Evolutionary conservation across 2,888 invertebrate species (phyloP).

Genomic region (Tiliacea aurago): DNA sequence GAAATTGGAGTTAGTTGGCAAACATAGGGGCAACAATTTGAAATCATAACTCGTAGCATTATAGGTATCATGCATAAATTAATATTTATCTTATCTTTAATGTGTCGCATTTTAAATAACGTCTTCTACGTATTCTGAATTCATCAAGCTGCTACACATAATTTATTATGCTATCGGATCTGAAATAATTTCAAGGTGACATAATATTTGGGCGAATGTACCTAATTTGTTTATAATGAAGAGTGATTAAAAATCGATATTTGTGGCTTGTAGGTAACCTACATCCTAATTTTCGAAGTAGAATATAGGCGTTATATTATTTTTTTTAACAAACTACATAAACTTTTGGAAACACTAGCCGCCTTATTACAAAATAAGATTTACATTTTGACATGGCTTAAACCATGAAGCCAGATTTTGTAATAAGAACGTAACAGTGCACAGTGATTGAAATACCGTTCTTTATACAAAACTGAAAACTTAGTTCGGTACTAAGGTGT

Average conservation of each 20-base stretch:
- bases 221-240: conserved; percentile 50
- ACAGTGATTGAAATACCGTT: no score
- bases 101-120: conserved; percentile 54
- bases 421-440: no score
- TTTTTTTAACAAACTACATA: background rate
- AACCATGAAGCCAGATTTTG: no score
- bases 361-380: no score
- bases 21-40: conserved; percentile 40
- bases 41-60: conserved; percentile 41
- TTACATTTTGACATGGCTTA: no score
- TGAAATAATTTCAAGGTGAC: conserved; percentile 55
- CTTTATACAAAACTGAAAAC: no score
- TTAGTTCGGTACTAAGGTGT: no score
- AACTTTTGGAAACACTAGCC: background rate
- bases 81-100: conserved; percentile 61
- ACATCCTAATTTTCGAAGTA: conserved; percentile 16
- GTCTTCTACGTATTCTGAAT: conserved; percentile 50
- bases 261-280: conserved; percentile 28
- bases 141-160: conserved; percentile 37
- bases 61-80: conserved; percentile 45
- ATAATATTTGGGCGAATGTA: conserved; percentile 32
- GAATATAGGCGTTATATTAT: conserved; percentile 1
- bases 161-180: conserved; percentile 43
- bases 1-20: conserved; percentile 47
- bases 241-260: conserved; percentile 42